These are phyloP conservation scores for Agapostemon virescens DNA, from an alignment of 2,888 invertebrate genomes.

Conservation along the genomic window DNA sequence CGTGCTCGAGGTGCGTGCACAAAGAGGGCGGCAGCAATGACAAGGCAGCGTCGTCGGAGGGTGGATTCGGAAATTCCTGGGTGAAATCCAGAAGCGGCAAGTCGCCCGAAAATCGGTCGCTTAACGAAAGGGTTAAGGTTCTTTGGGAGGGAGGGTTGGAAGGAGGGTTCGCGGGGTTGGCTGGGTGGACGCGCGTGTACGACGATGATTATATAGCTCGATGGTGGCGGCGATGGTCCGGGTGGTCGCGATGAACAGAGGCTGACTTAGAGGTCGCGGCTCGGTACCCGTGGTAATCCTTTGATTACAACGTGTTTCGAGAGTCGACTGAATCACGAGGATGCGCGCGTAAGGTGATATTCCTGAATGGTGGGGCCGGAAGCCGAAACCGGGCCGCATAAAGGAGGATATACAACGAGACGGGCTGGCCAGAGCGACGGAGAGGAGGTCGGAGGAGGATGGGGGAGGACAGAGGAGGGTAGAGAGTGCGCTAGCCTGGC, in stretches of 20 bases:
- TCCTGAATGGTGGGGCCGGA: conserved; percentile 73
- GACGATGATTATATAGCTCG: conserved; percentile 46
- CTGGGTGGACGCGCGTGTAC: background rate
- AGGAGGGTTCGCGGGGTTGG: no score
- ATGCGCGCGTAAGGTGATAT: conserved; percentile 74
- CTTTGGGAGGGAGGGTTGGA: background rate
- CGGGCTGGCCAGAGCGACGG: background rate
- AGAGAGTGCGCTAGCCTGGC: conserved; percentile 6
- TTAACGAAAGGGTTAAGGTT: conserved; percentile 31
- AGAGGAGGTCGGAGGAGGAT: background rate
- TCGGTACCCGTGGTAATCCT: conserved; percentile 55
- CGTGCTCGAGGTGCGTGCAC: background rate
- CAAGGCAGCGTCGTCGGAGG: background rate
- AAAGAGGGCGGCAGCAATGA: background rate
- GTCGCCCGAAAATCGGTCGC: conserved; percentile 20
- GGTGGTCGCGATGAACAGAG: conserved; percentile 57
- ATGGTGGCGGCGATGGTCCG: background rate
- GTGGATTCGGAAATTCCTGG: background rate
- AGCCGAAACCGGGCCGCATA: conserved; percentile 70
- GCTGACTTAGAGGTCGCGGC: conserved; percentile 44
- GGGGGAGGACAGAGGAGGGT: background rate
- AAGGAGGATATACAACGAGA: conserved; percentile 65
- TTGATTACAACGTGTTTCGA: conserved; percentile 65
- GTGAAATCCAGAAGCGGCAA: background rate
- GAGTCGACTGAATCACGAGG: conserved; percentile 65